Evolutionary conservation across 2,797 vertebrate genomes (phyloP).

Genomic region (Sebastes elongatus): DNA sequence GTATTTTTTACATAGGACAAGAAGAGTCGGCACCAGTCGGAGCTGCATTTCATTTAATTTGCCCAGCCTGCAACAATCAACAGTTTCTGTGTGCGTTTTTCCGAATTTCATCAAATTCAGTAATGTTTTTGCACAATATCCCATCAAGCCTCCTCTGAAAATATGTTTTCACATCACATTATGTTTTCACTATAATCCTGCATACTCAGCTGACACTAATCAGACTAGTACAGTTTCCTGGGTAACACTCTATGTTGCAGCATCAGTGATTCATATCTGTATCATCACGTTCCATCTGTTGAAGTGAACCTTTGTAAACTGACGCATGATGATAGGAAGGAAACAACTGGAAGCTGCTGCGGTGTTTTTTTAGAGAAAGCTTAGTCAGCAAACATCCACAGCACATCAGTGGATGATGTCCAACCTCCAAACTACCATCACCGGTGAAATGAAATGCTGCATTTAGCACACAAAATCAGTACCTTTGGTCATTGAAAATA

Average conservation of each 20-base stretch:
- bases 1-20: background rate
- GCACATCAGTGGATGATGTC: background rate
- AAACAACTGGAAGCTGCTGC: conserved; percentile 23
- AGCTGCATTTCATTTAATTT: background rate
- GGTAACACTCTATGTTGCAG: conserved; percentile 28
- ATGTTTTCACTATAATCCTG: background rate
- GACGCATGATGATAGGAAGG: background rate
- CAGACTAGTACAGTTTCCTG: conserved; percentile 30
- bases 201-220: background rate
- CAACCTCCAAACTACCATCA: background rate
- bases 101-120: background rate
- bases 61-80: background rate
- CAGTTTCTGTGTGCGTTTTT: background rate
- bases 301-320: conserved; percentile 14
- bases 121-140: background rate
- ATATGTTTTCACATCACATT: background rate
- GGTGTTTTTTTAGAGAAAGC: background rate
- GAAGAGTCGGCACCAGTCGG: fast-evolving
- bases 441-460: background rate
- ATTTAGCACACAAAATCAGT: conserved; percentile 2
- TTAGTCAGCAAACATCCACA: conserved; percentile 9
- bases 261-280: conserved; percentile 35
- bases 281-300: conserved; percentile 17
- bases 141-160: background rate
- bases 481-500: background rate